These are phyloP conservation scores for Drepanosiphum platanoidis DNA, from an alignment of 2,888 invertebrate species.

Conservation along the genomic window DNA sequence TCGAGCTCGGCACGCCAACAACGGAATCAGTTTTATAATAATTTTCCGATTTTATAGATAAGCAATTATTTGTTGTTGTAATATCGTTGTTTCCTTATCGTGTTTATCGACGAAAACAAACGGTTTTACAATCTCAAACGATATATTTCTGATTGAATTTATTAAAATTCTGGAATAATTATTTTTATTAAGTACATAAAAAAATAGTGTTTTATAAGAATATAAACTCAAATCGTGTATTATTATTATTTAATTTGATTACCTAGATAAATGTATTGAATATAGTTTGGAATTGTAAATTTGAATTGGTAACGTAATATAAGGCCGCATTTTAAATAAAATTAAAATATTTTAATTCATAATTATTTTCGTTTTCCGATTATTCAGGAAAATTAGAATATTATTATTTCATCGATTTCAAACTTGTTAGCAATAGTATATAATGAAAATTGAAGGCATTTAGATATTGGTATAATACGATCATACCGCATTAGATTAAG, in stretches of 20 bases:
- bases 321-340: slow-evolving; percentile 30
- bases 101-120: too few relatives aligned
- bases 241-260: neutral
- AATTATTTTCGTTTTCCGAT: slow-evolving; percentile 34
- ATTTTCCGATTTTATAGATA: neutral
- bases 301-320: slow-evolving; percentile 39
- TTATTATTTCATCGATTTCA: neutral
- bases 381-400: neutral
- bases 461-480: neutral
- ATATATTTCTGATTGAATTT: too few relatives aligned
- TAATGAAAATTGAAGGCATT: neutral
- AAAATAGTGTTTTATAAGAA: slow-evolving; percentile 31
- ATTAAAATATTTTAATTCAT: slow-evolving; percentile 28
- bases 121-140: too few relatives aligned
- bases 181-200: neutral
- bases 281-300: neutral
- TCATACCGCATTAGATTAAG: too few relatives aligned
- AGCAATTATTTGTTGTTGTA: neutral
- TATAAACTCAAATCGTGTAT: neutral
- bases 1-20: neutral
- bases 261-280: slow-evolving; percentile 9
- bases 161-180: neutral
- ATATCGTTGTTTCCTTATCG: too few relatives aligned
- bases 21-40: neutral
- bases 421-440: neutral